These are phyloP conservation scores for Xerus rutilus DNA, from an alignment of 2,797 vertebrate genomes.

Conservation along the genomic window DNA sequence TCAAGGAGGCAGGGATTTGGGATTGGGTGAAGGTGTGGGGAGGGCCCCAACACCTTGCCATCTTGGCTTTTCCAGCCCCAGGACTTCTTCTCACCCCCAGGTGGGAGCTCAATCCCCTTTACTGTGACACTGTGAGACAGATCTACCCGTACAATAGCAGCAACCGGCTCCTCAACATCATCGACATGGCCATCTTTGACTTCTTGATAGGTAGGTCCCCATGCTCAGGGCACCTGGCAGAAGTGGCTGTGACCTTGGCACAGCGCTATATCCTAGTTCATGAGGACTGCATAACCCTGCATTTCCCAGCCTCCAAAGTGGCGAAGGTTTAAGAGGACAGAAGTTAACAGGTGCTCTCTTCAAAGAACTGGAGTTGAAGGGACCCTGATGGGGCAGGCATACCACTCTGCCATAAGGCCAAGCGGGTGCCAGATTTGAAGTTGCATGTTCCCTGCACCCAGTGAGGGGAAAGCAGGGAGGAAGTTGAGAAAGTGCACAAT, in stretches of 20 bases:
- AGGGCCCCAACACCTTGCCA: neutral
- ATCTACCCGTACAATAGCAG: conserved; percentile 94
- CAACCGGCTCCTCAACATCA: conserved; percentile 94
- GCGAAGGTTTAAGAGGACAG: neutral
- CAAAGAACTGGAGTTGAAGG: neutral
- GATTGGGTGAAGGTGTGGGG: accelerated
- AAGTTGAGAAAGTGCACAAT: neutral
- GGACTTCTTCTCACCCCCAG: conserved; percentile 86
- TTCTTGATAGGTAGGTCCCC: conserved; percentile 92
- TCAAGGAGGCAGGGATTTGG: too few relatives aligned
- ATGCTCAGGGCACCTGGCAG: accelerated
- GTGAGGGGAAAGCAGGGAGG: neutral
- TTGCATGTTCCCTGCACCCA: neutral
- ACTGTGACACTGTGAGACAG: conserved; percentile 94
- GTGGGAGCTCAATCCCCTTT: conserved; percentile 96
- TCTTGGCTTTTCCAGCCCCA: conserved; percentile 45
- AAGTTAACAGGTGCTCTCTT: neutral
- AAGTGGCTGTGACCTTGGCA: neutral
- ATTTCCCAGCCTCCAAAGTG: neutral
- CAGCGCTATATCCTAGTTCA: neutral
- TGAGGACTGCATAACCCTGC: neutral
- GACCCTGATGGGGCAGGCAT: neutral
- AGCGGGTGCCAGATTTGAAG: neutral
- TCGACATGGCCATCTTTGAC: conserved; percentile 99
- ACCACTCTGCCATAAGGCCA: neutral